Percentiles rank a stretch among this genome's conserved stretches.
Conservation (phyloP, 1,140 invertebrate species). For the Hylaeus anthracinus region DNA sequence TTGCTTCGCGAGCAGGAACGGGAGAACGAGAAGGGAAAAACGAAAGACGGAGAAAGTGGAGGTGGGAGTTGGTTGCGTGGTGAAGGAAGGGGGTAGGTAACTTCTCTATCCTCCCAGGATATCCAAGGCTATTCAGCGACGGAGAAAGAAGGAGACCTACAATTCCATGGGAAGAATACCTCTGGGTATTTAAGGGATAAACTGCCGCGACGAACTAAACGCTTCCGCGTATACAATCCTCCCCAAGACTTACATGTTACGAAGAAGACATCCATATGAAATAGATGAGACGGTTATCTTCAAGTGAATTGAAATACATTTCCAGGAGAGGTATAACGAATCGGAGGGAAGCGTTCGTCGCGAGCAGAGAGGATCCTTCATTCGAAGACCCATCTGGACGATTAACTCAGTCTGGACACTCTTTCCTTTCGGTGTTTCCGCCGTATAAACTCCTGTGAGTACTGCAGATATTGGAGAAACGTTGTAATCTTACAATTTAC, state of each 20-base stretch:
- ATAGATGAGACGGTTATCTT: conserved; percentile 51
- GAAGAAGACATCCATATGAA: conserved; percentile 60
- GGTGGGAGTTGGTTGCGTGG: too few relatives aligned
- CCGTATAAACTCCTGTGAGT: not conserved
- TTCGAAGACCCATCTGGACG: conserved; percentile 29
- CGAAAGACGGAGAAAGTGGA: not conserved
- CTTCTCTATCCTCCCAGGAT: conserved; percentile 65
- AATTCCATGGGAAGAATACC: conserved; percentile 69
- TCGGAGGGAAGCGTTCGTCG: not conserved
- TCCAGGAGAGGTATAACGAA: conserved; percentile 57
- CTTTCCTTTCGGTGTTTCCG: not conserved
- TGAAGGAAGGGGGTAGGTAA: conserved; percentile 34
- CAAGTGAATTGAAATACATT: conserved; percentile 65
- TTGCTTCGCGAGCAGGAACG: conserved; percentile 61
- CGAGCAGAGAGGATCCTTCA: conserved; percentile 23
- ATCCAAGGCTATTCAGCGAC: conserved; percentile 58
- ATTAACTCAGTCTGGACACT: conserved; percentile 29
- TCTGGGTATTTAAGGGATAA: conserved; percentile 71
- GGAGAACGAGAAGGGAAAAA: conserved; percentile 30
- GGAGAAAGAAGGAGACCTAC: conserved; percentile 57
- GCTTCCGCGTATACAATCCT: conserved; percentile 44
- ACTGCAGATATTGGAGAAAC: conserved; percentile 11
- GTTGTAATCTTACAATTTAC: not conserved
- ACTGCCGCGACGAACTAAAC: conserved; percentile 64
- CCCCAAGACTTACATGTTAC: not conserved